A percentile compares a stretch with the other conserved stretches of the same genome.
Evolutionary conservation across 2,113 vertebrate species (phyloP).

Genomic region (Prolemur simus): DNA sequence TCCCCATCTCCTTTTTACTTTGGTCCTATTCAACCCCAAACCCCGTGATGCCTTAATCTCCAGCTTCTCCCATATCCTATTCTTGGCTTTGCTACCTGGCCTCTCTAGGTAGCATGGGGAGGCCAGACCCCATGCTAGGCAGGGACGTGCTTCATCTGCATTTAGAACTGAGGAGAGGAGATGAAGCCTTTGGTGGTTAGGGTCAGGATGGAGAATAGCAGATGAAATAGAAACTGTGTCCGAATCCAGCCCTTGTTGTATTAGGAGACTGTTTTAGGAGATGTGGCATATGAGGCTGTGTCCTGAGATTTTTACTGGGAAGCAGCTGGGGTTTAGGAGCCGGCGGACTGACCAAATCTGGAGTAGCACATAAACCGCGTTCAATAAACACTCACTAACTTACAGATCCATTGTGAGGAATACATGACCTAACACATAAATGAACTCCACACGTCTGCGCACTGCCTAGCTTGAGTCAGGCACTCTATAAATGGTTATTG

Average conservation of each 20-base stretch:
- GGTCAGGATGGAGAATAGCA: not conserved
- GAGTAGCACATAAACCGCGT: not conserved
- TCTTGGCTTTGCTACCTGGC: not conserved
- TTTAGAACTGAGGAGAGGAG: not conserved
- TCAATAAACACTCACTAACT: not conserved
- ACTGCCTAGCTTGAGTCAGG: not conserved
- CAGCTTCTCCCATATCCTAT: too few species aligned
- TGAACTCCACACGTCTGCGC: not conserved
- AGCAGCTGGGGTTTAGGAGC: not conserved
- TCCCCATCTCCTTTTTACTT: not conserved
- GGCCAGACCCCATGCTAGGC: not conserved
- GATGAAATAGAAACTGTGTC: not conserved
- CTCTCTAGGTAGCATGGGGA: not conserved
- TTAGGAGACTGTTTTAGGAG: not conserved
- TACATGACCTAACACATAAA: not conserved
- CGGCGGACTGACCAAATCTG: not conserved
- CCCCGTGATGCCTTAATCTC: not conserved
- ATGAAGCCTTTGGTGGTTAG: not conserved
- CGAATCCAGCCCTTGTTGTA: not conserved
- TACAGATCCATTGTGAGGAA: not conserved
- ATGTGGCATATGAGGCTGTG: not conserved
- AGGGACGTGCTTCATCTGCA: not conserved
- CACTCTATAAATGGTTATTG: not conserved
- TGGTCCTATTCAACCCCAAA: not conserved
- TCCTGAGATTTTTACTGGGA: not conserved